A percentile compares a stretch with the other conserved stretches of the same genome.
These are phyloP conservation scores for Lepidochrysops patricia DNA, from an alignment of 2,888 invertebrate species.

Conservation along the genomic window DNA sequence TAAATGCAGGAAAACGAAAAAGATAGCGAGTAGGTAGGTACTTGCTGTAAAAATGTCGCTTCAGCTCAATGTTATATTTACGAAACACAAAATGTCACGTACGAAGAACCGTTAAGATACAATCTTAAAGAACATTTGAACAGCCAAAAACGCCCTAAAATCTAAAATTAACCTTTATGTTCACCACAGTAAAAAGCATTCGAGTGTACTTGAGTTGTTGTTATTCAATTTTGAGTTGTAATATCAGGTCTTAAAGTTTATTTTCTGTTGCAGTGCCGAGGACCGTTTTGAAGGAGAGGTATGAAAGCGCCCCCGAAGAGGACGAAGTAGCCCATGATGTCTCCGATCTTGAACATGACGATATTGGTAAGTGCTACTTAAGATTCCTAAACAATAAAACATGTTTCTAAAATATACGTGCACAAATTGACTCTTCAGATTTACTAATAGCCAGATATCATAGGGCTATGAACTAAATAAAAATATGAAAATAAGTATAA, in stretches of 20 bases:
- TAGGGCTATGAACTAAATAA: no score
- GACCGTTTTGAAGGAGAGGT: slow-evolving; percentile 87
- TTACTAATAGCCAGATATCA: no score
- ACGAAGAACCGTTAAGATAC: slow-evolving; percentile 42
- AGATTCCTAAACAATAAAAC: background rate
- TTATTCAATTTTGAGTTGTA: slow-evolving; percentile 31
- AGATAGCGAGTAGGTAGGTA: no score
- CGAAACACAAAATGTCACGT: slow-evolving; percentile 36
- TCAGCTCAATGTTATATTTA: slow-evolving; percentile 11
- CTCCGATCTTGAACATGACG: slow-evolving; percentile 65
- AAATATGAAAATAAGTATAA: no score
- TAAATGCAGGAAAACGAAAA: background rate
- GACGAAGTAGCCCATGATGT: slow-evolving; percentile 80
- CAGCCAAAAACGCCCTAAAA: slow-evolving; percentile 39
- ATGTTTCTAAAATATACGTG: background rate
- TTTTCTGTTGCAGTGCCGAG: slow-evolving; percentile 80
- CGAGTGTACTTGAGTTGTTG: slow-evolving; percentile 26
- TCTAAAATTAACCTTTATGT: slow-evolving; percentile 54
- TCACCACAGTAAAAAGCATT: slow-evolving; percentile 35
- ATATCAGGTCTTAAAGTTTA: slow-evolving; percentile 33
- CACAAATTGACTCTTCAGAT: no score
- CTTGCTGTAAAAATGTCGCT: background rate
- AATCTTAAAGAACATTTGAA: slow-evolving; percentile 33
- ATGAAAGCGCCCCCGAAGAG: slow-evolving; percentile 84
- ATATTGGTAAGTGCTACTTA: slow-evolving; percentile 57